Base-by-base conservation (phyloP, 2,797 vertebrate genomes). In the Gambusia yucatana region DNA sequence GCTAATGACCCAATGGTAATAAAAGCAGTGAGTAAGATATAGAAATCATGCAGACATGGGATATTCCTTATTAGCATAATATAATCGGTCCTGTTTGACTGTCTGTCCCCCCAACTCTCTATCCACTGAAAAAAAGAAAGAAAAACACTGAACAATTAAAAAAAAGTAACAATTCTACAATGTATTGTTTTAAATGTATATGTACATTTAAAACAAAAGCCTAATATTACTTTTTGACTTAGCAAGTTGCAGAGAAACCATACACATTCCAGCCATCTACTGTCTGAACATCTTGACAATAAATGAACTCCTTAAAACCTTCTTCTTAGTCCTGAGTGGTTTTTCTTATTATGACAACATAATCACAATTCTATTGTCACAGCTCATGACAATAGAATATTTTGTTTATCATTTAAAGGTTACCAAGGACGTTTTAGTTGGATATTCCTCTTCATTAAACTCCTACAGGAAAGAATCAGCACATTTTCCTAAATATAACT, bases 1-100 rank as follows among this genome's bases (percentile, higher is more conserved):
- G 84, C 91, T 91, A 95, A 95, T 94, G 93, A 94, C 90, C 91
- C 92, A 84, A 30, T 83, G 77, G 84, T 92, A 93, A 94, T 94
- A 91, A 90, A 88, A 92, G 78, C 73, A 77, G 79, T 74, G 70
- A 84, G 84, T 75, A 83, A 87, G 85, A 89, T 88, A 84, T 85
- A 81, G 78, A 86, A 82, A 86, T 61, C 83, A 89, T 88, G 84
- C 86, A 80, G 78, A 86, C 82, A 86, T 61, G 77, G 75, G 89
- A 88, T 77, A 73, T 47, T 25, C 80, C 90, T 83, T 89, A 90
- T 87, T 89, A 87, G 80, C 82, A 78, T 81, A 86, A 87, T 87
- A 82, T 88, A 90, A 91, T 86, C 79, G 52, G 79, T 87, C 84
- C 41, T 75, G 10, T 74, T 57, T 59, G 78, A 82, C 63, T 61